These are phyloP conservation scores for Nomada goodeniana DNA, from an alignment of 2,888 invertebrate genomes.

Conservation along the genomic window DNA sequence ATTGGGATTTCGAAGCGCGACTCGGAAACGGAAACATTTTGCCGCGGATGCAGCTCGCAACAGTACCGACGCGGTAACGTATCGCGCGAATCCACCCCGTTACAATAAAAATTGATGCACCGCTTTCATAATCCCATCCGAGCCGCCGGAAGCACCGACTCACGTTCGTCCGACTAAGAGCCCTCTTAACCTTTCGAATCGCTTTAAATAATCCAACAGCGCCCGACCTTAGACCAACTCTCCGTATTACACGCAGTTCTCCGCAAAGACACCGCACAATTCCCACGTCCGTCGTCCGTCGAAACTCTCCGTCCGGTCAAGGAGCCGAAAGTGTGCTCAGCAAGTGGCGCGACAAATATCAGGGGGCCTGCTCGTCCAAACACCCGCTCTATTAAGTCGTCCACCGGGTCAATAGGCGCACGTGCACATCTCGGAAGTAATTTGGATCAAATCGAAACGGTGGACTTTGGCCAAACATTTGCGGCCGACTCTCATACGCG, in stretches of 20 bases:
- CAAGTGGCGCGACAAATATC: constrained; percentile 16
- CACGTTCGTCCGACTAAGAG: neutral
- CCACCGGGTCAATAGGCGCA: constrained; percentile 31
- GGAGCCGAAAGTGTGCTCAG: neutral
- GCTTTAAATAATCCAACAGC: neutral
- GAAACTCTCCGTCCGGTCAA: constrained; percentile 8
- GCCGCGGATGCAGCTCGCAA: too few species aligned
- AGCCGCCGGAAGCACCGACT: neutral
- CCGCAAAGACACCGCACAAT: neutral
- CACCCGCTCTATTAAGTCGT: constrained; percentile 25
- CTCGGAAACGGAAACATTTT: too few species aligned
- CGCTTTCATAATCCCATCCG: too few species aligned
- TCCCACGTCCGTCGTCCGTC: neutral
- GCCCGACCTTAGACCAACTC: too few species aligned
- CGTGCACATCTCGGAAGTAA: constrained; percentile 32
- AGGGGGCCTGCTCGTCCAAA: constrained; percentile 17
- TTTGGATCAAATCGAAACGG: constrained; percentile 41
- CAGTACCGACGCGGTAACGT: too few species aligned
- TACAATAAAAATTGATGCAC: too few species aligned
- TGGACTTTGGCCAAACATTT: constrained; percentile 35
- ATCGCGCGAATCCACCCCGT: too few species aligned
- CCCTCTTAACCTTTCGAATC: neutral
- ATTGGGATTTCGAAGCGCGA: too few species aligned
- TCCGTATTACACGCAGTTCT: neutral
- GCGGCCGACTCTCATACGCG: constrained; percentile 39